phyloP scores from a whole-genome alignment of 2,888 invertebrate species.

The Thymelicus lineola region DNA sequence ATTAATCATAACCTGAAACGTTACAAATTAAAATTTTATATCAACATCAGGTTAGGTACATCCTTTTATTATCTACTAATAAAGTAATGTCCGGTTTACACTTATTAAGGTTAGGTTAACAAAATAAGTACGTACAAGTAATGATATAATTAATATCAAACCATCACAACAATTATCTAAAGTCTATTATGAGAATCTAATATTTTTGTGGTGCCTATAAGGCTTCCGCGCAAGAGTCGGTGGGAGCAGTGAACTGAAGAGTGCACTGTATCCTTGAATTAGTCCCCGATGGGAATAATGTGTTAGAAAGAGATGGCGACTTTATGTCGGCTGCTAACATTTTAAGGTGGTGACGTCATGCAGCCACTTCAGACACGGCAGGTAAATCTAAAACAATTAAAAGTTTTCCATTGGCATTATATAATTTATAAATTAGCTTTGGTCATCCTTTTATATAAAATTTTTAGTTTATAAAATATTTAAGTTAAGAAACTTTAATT shows the following conservation, averaged over 20 bases:
- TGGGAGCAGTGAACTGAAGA: constrained; percentile 80
- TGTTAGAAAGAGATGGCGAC: constrained; percentile 61
- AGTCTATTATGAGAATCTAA: constrained; percentile 19
- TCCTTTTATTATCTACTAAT: too few species aligned
- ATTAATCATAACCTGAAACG: too few species aligned
- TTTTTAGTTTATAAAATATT: not conserved
- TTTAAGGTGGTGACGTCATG: constrained; percentile 71
- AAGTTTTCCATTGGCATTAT: not conserved
- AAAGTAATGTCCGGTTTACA: too few species aligned
- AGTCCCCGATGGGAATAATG: constrained; percentile 67
- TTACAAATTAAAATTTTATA: too few species aligned
- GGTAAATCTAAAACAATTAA: constrained; percentile 15
- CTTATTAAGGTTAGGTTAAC: too few species aligned
- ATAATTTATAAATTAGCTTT: not conserved
- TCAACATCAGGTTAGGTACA: too few species aligned
- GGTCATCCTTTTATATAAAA: not conserved
- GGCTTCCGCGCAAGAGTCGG: constrained; percentile 61
- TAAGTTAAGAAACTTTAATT: not conserved
- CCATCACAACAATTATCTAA: not conserved
- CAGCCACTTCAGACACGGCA: constrained; percentile 30
- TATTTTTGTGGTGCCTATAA: constrained; percentile 46
- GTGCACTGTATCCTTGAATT: constrained; percentile 77
- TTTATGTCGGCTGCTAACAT: constrained; percentile 63
- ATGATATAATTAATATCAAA: not conserved
- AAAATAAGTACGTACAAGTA: too few species aligned